A percentile compares a stretch with the other conserved stretches of the same genome.
These are phyloP conservation scores for Myripristis murdjan DNA, from an alignment of 2,797 vertebrate species.

Conservation along the genomic window DNA sequence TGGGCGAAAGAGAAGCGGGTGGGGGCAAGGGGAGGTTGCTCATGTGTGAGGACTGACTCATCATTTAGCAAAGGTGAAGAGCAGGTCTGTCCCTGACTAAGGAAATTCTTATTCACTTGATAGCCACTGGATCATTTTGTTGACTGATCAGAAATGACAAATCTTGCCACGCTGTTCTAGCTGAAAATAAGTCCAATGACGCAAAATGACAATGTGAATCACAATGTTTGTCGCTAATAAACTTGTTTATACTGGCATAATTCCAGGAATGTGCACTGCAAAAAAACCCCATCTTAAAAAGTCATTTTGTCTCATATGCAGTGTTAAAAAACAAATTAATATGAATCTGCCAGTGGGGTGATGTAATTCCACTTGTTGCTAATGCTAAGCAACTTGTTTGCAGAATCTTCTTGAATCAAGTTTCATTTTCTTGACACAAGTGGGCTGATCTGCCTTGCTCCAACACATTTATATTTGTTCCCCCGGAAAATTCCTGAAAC, in stretches of 20 bases:
- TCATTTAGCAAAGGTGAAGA: slow-evolving; percentile 16
- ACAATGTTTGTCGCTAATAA: not conserved
- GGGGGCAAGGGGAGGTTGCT: not conserved
- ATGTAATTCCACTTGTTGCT: too few species aligned
- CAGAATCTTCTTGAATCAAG: too few species aligned
- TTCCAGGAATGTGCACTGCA: too few species aligned
- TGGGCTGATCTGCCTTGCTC: too few species aligned
- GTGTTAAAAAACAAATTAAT: too few species aligned
- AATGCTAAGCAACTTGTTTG: too few species aligned
- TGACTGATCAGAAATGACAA: slow-evolving; percentile 9
- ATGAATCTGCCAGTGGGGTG: too few species aligned
- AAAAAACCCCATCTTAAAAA: too few species aligned
- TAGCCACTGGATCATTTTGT: not conserved
- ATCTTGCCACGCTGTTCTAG: not conserved
- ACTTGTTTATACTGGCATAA: not conserved
- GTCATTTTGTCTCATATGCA: too few species aligned
- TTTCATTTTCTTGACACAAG: too few species aligned
- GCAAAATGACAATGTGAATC: not conserved
- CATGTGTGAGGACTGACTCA: slow-evolving; percentile 41
- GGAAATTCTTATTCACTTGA: not conserved
- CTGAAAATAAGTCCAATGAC: not conserved
- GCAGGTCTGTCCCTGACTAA: not conserved
- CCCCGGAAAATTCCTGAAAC: too few species aligned
- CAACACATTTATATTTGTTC: too few species aligned
- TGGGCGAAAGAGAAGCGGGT: slow-evolving; percentile 46